A percentile compares a stretch with the other conserved stretches of the same genome.
Conservation (phyloP, 2,113 vertebrate species). For the Gorsachius goisagi region DNA sequence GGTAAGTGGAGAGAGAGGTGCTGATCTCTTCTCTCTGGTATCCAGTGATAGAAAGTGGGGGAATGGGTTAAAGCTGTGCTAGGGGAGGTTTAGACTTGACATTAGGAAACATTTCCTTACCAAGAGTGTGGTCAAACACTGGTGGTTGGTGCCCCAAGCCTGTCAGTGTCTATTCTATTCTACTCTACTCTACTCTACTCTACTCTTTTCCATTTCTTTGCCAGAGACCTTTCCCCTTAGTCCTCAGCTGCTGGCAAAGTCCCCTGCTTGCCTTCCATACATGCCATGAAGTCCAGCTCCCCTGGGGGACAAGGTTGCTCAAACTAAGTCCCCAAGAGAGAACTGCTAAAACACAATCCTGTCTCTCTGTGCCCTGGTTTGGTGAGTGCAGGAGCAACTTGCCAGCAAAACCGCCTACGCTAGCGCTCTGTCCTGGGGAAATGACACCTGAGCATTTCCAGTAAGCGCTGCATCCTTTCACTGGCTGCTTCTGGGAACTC, state of each 20-base stretch:
- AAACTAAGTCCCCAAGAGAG: neutral
- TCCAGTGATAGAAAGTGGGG: rapidly evolving
- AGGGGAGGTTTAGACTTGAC: neutral
- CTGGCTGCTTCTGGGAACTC: slow-evolving; percentile 9
- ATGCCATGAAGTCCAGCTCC: neutral
- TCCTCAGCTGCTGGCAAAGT: neutral
- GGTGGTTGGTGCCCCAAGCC: rapidly evolving
- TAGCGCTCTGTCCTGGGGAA: neutral
- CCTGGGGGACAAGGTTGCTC: neutral
- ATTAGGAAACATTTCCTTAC: neutral
- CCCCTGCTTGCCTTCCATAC: neutral
- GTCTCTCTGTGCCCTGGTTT: neutral
- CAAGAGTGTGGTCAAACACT: neutral
- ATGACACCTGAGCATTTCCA: slow-evolving; percentile 35
- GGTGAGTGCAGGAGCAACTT: neutral
- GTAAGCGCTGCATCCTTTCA: neutral
- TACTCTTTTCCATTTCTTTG: neutral
- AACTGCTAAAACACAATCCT: neutral
- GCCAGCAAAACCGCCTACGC: neutral
- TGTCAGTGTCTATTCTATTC: neutral
- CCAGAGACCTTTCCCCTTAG: neutral
- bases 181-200: neutral
- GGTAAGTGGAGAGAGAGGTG: neutral
- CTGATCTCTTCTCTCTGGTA: neutral
- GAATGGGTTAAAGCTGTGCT: neutral